These are phyloP conservation scores for Thereva nobilitata DNA, from an alignment of 2,888 invertebrate species.

Conservation along the genomic window DNA sequence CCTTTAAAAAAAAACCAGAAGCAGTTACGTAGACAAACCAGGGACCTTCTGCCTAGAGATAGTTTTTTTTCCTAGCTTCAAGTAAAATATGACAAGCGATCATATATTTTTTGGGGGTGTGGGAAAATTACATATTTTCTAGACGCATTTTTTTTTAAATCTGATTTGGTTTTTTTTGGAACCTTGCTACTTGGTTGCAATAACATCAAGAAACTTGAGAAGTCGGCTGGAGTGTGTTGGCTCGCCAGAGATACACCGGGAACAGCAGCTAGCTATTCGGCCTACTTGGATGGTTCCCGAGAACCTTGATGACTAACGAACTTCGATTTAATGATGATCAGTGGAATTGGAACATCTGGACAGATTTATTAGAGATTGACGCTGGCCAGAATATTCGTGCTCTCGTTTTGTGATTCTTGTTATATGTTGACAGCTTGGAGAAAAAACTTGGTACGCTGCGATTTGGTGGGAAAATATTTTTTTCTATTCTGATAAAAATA, in stretches of 20 bases:
- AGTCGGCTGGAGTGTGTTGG: conserved; percentile 10
- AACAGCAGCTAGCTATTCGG: background rate
- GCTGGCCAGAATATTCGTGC: conserved; percentile 15
- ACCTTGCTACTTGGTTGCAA: conserved; percentile 12
- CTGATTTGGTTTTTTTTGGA: background rate
- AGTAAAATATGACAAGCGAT: background rate
- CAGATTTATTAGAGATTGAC: background rate
- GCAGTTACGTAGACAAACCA: conserved; percentile 15
- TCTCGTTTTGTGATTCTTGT: conserved; percentile 7
- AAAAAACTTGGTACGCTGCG: background rate
- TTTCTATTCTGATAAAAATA: no score
- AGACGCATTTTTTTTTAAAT: no score
- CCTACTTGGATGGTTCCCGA: no score
- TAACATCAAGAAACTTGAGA: background rate
- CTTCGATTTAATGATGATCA: conserved; percentile 22
- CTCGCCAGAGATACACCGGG: conserved; percentile 1
- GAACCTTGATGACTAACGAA: conserved; percentile 20
- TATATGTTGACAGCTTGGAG: conserved; percentile 17
- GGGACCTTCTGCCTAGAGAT: conserved; percentile 19
- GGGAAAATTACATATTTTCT: conserved; percentile 17
- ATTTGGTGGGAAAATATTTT: conserved; percentile 10
- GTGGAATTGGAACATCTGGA: conserved; percentile 25
- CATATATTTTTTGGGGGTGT: conserved; percentile 25
- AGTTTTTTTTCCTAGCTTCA: conserved; percentile 13
- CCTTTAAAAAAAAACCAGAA: conserved; percentile 25